Base-by-base conservation (phyloP, 2,113 vertebrate species). In the Rhabdornis inornatus region DNA sequence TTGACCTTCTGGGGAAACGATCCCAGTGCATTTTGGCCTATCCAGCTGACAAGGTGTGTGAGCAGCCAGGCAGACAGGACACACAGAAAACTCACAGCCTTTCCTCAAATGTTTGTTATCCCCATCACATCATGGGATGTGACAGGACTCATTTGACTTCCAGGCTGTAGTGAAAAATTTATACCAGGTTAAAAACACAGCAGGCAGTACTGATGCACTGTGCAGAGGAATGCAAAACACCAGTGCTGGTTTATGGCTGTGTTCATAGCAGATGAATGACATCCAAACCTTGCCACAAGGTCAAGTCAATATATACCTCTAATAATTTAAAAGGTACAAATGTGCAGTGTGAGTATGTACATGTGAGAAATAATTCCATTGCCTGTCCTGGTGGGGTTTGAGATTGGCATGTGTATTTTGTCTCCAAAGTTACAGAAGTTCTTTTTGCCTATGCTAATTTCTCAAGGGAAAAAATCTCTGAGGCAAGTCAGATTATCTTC, bases 121-220 rank as follows among this genome's bases (percentile, higher is more conserved):
- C 40, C 45, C 2, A 16, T 69, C 80, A 25, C 5, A 3, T 53
- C 37, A 37, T 0, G 0, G 70, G 37, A 3, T 0, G 2, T 40
- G 70, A 53, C 23, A 69, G 84, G 40, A 53, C 72, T 77, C 60
- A 14, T 47, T 52, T 74, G 69, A 53, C 45, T 74, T 74, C 56
- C 60, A 87, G 57, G 47, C 64, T 84, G 45, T 10, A 6, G 37
- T 52, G 90, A 70, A 50, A 49, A 65, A 59, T 42, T 55, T 28
- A 15, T 82, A 25, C 23, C 35, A 10, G 31, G 28, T 66, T 57
- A 63, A 45, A 65, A 77, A 61, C 15, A 25, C 44, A 65, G 52
- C 50, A 65, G 60, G 78, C 50, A 69, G 9, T 28, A 10, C 55
- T 65, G 81, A 37, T 24, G 63, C 20, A 19, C 37, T 44, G 50